Conservation (phyloP, 1,140 invertebrate genomes). For the Stegodyphus mimosarum region DNA sequence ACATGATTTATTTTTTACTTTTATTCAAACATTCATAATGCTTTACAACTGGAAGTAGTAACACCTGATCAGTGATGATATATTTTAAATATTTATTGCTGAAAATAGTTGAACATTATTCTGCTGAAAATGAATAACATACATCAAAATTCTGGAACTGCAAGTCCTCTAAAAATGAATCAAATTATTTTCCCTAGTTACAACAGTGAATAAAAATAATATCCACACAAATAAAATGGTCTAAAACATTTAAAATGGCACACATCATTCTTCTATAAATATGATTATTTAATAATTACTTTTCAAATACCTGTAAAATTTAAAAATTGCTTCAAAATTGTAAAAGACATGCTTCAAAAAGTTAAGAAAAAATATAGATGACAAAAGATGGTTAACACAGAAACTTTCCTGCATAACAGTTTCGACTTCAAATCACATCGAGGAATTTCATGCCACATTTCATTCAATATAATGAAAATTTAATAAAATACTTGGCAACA, state of each 20-base stretch:
- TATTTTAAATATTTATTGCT: slow-evolving; percentile 57
- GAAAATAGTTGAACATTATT: slow-evolving; percentile 55
- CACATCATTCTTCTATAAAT: not conserved
- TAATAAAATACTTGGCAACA: not conserved
- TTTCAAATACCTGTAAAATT: slow-evolving; percentile 30
- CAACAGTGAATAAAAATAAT: slow-evolving; percentile 22
- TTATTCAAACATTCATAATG: slow-evolving; percentile 50
- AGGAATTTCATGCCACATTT: no score
- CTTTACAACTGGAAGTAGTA: slow-evolving; percentile 34
- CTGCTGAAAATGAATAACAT: slow-evolving; percentile 37
- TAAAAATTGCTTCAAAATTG: slow-evolving; percentile 48
- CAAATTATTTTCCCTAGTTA: slow-evolving; percentile 2
- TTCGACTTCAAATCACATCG: no score
- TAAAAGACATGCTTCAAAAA: slow-evolving; percentile 51
- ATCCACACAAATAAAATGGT: slow-evolving; percentile 15
- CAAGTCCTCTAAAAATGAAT: slow-evolving; percentile 19
- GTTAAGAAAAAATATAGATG: slow-evolving; percentile 16
- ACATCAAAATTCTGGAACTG: slow-evolving; percentile 17
- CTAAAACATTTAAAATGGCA: slow-evolving; percentile 28
- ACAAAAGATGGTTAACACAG: slow-evolving; percentile 27
- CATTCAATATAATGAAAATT: no score
- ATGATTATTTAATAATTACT: not conserved
- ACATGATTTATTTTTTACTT: slow-evolving; percentile 57
- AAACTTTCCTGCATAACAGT: slow-evolving; percentile 21
- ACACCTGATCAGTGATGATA: slow-evolving; percentile 59